Evolutionary conservation across 2,113 vertebrate species (phyloP).

Genomic region (Anas platyrhynchos): DNA sequence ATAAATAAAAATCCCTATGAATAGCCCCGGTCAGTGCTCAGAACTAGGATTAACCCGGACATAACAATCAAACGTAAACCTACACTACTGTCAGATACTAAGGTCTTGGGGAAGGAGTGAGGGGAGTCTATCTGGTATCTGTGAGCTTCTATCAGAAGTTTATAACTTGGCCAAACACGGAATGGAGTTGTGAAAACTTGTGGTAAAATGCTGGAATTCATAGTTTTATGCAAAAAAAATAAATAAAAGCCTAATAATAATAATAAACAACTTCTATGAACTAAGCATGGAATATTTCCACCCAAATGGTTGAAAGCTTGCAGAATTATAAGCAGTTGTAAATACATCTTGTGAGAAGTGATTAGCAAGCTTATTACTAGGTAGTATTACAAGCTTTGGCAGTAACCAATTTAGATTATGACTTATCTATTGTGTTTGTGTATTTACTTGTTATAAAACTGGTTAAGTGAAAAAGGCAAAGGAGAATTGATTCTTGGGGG

Average conservation of each 20-base stretch:
- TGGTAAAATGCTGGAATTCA: background rate
- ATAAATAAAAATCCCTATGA: background rate
- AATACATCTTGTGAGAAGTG: background rate
- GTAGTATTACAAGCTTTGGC: background rate
- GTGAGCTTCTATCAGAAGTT: background rate
- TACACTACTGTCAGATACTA: background rate
- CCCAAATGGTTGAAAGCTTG: background rate
- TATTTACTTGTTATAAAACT: background rate
- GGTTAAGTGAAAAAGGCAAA: background rate
- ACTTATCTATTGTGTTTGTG: background rate
- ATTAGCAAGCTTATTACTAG: background rate
- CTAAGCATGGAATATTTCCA: background rate
- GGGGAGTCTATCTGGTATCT: background rate
- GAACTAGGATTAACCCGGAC: background rate
- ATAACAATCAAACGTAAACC: background rate
- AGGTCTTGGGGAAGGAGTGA: background rate
- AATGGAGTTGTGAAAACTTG: background rate
- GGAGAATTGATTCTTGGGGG: background rate
- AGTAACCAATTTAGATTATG: background rate
- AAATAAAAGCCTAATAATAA: no score
- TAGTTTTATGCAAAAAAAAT: background rate
- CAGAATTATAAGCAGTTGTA: background rate
- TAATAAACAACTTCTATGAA: no score
- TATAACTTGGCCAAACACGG: background rate
- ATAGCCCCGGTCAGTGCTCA: background rate